Percentiles rank a stretch among this genome's conserved stretches.
Conservation (phyloP, 2,113 vertebrate genomes). For the Pygoscelis antarcticus region DNA sequence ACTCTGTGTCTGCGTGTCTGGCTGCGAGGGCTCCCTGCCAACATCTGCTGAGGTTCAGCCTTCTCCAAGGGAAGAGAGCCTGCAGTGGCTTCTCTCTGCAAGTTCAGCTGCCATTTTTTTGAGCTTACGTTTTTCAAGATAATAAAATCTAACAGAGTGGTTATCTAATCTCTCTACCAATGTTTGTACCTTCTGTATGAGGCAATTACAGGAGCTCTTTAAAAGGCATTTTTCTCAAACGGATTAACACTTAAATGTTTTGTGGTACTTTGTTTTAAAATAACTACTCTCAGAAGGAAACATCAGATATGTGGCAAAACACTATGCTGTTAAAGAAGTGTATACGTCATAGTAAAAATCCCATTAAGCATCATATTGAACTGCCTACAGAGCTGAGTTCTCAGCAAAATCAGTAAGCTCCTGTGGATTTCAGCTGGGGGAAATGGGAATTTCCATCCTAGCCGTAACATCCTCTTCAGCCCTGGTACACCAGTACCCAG, state of each 20-base stretch:
- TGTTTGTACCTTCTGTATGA: background rate
- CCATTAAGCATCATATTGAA: background rate
- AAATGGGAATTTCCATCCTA: background rate
- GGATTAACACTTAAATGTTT: background rate
- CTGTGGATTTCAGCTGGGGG: background rate
- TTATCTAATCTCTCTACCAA: background rate
- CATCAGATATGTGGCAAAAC: background rate
- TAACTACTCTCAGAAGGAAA: background rate
- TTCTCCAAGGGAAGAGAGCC: background rate
- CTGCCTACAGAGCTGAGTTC: background rate
- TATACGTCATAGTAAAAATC: background rate
- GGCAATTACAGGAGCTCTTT: background rate
- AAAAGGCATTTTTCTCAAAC: background rate
- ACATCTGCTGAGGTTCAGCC: background rate
- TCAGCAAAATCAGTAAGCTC: background rate
- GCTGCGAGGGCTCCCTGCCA: rapidly evolving
- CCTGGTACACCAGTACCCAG: rapidly evolving
- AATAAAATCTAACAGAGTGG: background rate
- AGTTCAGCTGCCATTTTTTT: background rate
- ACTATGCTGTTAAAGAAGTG: background rate
- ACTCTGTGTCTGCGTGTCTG: background rate
- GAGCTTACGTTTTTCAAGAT: background rate
- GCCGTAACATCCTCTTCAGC: background rate
- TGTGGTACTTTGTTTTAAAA: background rate
- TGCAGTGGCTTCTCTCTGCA: background rate